These are phyloP conservation scores for Bubo scandiacus DNA, from an alignment of 2,113 vertebrate species.

Conservation along the genomic window DNA sequence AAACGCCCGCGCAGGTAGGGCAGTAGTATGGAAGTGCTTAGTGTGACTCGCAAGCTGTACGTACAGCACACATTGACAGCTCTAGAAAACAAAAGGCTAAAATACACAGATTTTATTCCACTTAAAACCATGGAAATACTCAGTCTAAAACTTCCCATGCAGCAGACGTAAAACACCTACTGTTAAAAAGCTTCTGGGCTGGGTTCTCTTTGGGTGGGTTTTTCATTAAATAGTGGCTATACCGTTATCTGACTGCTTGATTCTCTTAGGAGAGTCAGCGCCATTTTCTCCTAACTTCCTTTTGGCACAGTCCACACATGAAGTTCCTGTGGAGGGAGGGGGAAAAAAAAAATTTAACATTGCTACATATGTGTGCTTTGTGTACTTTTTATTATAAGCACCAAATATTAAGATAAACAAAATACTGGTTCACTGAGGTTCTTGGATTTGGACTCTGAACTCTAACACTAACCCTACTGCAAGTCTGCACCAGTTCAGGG, in stretches of 20 bases:
- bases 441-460: background rate
- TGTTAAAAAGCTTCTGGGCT: background rate
- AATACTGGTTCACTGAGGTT: background rate
- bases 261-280: background rate
- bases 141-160: background rate
- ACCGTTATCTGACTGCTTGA: background rate
- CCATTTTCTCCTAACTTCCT: slow-evolving; percentile 54
- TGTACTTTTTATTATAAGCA: background rate
- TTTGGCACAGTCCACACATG: slow-evolving; percentile 69
- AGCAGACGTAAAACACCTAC: background rate
- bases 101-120: background rate
- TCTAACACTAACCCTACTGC: background rate
- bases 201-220: background rate
- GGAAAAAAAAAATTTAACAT: too few species aligned
- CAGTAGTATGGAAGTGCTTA: background rate
- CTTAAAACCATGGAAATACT: background rate
- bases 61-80: background rate
- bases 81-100: background rate
- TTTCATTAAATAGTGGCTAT: background rate
- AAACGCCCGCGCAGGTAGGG: background rate
- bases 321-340: slow-evolving; percentile 26
- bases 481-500: background rate
- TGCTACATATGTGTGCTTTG: background rate
- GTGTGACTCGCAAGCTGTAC: background rate
- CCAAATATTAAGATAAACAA: background rate